Evolutionary conservation across 2,113 vertebrate genomes (phyloP), one percentile per base, ranked within the genome.

Genomic region (Lathamus discolor): DNA sequence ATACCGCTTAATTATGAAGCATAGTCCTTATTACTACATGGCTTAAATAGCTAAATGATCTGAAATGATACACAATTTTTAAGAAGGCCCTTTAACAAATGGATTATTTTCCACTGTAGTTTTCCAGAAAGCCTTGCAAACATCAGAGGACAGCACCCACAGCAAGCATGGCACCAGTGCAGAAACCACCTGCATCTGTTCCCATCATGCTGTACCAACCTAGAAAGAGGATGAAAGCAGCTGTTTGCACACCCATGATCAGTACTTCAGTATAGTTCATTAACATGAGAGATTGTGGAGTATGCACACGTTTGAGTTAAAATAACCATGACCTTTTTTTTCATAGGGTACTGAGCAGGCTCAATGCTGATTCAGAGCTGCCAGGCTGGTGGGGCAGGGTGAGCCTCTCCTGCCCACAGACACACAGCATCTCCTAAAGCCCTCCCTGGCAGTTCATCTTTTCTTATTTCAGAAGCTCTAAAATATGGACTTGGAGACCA

Each of bases 161-260:
- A 8, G 27, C 57, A 7, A 17, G 29, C 28, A 7, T 9, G 12
- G 41, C 13, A 13, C 5, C 6, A 1, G n/a, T 4, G 43, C 37
- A 22, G 75, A 9, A 54, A 11, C 4, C 4, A 1, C 46, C 13
- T 1, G 41, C 76, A 35, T 23, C 25, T 19, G 1, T 10, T 13
- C 28, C 79, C 79, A 29, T 37, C 29, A 3, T 1, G 4, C 19
- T 7, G 23, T 7, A 18, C 35, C 1, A 4, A 20, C 66, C 17
- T 15, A 3, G 29, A 27, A 17, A 20, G 43, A 23, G 35, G 17
- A 4, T 0, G 28, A 49, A 48, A 41, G 61, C 41, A 46, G 67
- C 74, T 8, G 14, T 9, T 11, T 9, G 33, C 4, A 3, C 35
- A 1, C 13, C 13, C 9, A 27, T 0, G 33, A 8, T 31, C 4